Percentiles rank a stretch among this genome's conserved stretches.
Conservation (phyloP, 1,140 invertebrate genomes). For the Apis dorsata region DNA sequence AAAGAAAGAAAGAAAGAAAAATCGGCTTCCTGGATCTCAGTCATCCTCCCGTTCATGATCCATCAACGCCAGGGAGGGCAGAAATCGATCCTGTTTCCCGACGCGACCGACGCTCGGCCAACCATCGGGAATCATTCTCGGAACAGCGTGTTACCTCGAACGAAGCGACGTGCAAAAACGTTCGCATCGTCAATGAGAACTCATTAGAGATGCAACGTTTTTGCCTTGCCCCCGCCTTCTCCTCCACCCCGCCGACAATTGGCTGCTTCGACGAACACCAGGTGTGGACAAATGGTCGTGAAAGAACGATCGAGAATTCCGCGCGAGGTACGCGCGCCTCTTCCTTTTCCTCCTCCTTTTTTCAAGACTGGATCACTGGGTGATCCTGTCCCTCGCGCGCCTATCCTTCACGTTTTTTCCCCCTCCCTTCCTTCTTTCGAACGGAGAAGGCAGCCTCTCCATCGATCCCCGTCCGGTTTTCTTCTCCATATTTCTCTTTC, state of each 20-base stretch:
- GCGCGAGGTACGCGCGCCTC: not conserved
- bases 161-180: conserved; percentile 55
- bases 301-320: conserved; percentile 51
- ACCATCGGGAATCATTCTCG: conserved; percentile 31
- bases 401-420: conserved; percentile 12
- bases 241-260: conserved; percentile 41
- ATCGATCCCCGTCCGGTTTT: not conserved
- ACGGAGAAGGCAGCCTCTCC: not conserved
- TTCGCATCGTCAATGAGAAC: conserved; percentile 61
- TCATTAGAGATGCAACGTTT: conserved; percentile 59
- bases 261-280: conserved; percentile 55
- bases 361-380: conserved; percentile 34
- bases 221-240: conserved; percentile 9
- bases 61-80: conserved; percentile 11
- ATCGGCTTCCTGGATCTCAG: not conserved
- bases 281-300: conserved; percentile 56
- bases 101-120: not conserved
- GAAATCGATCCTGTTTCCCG: conserved; percentile 39
- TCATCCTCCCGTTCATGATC: conserved; percentile 15
- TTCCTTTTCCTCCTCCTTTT: not conserved
- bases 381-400: conserved; percentile 49
- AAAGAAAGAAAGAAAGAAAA: no score
- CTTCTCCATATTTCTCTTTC: no score
- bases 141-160: conserved; percentile 57
- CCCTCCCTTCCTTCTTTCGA: conserved; percentile 21